These are phyloP conservation scores for Caenorhabditis parvicauda DNA, from an alignment of 2,888 invertebrate species.

Conservation along the genomic window DNA sequence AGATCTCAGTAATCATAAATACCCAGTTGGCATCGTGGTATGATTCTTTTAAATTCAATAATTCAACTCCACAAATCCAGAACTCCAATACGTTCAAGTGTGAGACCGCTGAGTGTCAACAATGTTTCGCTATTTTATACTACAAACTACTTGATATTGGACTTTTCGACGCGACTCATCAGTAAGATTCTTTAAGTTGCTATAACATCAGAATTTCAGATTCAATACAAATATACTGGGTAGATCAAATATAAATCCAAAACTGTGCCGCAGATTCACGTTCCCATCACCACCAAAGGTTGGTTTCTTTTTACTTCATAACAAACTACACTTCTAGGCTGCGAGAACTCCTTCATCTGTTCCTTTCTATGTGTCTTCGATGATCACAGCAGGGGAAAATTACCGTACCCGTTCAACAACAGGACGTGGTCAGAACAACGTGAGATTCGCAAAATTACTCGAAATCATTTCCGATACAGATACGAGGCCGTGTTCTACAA, in stretches of 20 bases:
- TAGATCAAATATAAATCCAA: slow-evolving; percentile 10
- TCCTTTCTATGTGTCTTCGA: too few relatives aligned
- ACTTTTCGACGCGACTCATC: slow-evolving; percentile 23
- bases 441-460: too few relatives aligned
- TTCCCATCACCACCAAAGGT: slow-evolving; percentile 6
- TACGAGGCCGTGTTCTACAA: too few relatives aligned
- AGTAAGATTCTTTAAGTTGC: slow-evolving; percentile 3
- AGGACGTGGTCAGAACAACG: too few relatives aligned
- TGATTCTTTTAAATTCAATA: not conserved
- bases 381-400: too few relatives aligned
- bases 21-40: not conserved
- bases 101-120: slow-evolving; percentile 42
- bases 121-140: slow-evolving; percentile 49
- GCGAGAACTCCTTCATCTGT: too few relatives aligned
- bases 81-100: slow-evolving; percentile 47
- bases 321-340: too few relatives aligned
- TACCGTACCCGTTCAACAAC: too few relatives aligned
- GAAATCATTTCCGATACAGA: too few relatives aligned
- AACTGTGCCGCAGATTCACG: slow-evolving; percentile 14
- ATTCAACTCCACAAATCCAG: slow-evolving; percentile 33
- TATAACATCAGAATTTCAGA: slow-evolving; percentile 1
- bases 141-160: slow-evolving; percentile 48
- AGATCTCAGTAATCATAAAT: slow-evolving; percentile 39
- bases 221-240: slow-evolving; percentile 15
- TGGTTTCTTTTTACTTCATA: too few relatives aligned